These are phyloP conservation scores for Anadara kagoshimensis DNA, from an alignment of 1,140 invertebrate species.

Conservation along the genomic window DNA sequence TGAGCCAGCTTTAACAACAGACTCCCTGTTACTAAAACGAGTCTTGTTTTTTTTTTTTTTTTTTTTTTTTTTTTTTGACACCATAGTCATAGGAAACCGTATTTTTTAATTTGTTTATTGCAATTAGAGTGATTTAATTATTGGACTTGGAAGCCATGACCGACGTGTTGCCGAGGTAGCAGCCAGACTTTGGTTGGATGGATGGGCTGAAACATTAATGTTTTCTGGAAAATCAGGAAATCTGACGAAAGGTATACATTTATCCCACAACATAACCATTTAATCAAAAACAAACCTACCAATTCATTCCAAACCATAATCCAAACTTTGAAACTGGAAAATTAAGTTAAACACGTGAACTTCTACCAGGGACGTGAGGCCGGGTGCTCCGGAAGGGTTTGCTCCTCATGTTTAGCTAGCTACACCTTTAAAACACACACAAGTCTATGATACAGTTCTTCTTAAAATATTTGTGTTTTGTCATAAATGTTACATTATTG, in stretches of 20 bases:
- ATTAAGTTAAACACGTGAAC: too few relatives aligned
- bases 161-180: slow-evolving; percentile 54
- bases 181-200: slow-evolving; percentile 47
- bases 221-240: slow-evolving; percentile 63
- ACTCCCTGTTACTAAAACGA: too few relatives aligned
- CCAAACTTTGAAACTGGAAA: background rate
- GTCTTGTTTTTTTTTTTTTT: too few relatives aligned
- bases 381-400: too few relatives aligned
- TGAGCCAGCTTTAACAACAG: too few relatives aligned
- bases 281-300: too few relatives aligned
- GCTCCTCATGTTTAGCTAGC: too few relatives aligned
- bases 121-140: slow-evolving; percentile 62
- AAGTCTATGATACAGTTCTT: too few relatives aligned
- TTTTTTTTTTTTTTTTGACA: too few relatives aligned
- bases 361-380: too few relatives aligned
- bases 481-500: background rate
- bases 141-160: slow-evolving; percentile 61
- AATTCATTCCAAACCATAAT: background rate
- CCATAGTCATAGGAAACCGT: too few relatives aligned
- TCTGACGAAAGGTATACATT: slow-evolving; percentile 50
- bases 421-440: background rate
- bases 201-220: slow-evolving; percentile 50
- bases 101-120: too few relatives aligned
- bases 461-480: background rate
- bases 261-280: background rate